Percentiles rank a stretch among this genome's conserved stretches.
These are phyloP conservation scores for Hippolais icterina DNA, from an alignment of 2,113 vertebrate species.

Conservation along the genomic window DNA sequence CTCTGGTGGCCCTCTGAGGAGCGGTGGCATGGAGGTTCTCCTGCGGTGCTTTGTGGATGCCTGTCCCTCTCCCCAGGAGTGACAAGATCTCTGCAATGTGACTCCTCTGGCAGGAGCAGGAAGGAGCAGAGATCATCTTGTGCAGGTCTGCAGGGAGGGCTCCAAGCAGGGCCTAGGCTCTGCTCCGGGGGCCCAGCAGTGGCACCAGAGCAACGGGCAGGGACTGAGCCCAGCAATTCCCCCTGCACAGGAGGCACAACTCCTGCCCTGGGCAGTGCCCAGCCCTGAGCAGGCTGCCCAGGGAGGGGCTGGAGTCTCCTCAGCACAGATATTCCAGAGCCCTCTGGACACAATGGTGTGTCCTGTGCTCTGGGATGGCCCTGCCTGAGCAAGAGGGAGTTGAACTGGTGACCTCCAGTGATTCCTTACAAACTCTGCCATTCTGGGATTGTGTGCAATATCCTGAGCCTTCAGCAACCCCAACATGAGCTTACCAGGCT, in stretches of 20 bases:
- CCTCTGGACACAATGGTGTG: background rate
- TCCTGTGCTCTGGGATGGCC: background rate
- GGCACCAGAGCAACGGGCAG: background rate
- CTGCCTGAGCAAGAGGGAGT: background rate
- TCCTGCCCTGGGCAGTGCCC: background rate
- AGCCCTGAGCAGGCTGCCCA: background rate
- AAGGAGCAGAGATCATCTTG: background rate
- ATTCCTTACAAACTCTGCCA: background rate
- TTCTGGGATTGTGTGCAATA: background rate
- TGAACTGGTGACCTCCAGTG: background rate
- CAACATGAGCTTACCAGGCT: background rate
- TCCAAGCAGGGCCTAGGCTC: background rate
- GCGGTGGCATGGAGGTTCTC: accelerated
- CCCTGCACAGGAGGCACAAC: background rate
- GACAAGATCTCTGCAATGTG: background rate
- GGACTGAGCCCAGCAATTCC: background rate
- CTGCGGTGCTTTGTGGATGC: background rate
- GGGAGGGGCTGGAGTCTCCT: background rate
- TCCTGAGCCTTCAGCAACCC: background rate
- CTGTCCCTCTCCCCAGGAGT: background rate
- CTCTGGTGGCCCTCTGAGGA: background rate
- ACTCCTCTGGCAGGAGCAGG: background rate
- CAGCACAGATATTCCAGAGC: background rate
- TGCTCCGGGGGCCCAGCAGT: background rate
- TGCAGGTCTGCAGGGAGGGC: background rate